A percentile compares a stretch with the other conserved stretches of the same genome.
These are phyloP conservation scores for Trichopoda pennipes DNA, from an alignment of 2,888 invertebrate genomes.

Conservation along the genomic window DNA sequence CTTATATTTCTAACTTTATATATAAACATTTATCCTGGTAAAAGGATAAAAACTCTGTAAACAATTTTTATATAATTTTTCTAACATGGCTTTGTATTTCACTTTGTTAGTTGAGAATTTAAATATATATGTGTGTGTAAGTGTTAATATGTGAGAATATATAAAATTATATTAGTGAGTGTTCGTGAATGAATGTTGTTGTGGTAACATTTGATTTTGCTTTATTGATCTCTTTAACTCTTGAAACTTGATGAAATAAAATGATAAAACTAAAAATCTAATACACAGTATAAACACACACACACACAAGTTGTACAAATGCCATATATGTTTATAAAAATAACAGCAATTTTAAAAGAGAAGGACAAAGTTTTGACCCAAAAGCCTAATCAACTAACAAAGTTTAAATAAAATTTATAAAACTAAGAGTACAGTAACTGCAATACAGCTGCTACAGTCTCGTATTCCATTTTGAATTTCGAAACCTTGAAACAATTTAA, in stretches of 20 bases:
- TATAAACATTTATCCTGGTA: constrained; percentile 66
- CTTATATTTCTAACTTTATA: constrained; percentile 64
- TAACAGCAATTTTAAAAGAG: constrained; percentile 64
- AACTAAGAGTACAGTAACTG: not conserved
- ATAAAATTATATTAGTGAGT: constrained; percentile 7
- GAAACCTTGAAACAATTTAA: no score
- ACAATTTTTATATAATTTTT: constrained; percentile 36
- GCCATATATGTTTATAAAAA: not conserved
- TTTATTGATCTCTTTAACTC: constrained; percentile 68
- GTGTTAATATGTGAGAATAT: constrained; percentile 15
- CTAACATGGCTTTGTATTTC: constrained; percentile 55
- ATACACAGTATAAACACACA: constrained; percentile 12
- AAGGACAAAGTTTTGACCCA: constrained; percentile 78
- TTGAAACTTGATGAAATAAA: constrained; percentile 47
- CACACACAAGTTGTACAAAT: not conserved
- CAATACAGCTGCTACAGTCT: not conserved
- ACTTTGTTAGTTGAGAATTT: constrained; percentile 34
- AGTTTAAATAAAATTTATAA: constrained; percentile 46
- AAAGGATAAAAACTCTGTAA: constrained; percentile 52
- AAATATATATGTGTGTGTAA: constrained; percentile 12
- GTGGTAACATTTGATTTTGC: constrained; percentile 67
- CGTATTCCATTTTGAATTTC: no score
- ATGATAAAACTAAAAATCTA: constrained; percentile 5
- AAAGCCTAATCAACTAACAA: constrained; percentile 78
- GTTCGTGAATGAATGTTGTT: constrained; percentile 50